Evolutionary conservation across 2,113 vertebrate genomes (phyloP).

Genomic region (Drymodes brunneopygia): DNA sequence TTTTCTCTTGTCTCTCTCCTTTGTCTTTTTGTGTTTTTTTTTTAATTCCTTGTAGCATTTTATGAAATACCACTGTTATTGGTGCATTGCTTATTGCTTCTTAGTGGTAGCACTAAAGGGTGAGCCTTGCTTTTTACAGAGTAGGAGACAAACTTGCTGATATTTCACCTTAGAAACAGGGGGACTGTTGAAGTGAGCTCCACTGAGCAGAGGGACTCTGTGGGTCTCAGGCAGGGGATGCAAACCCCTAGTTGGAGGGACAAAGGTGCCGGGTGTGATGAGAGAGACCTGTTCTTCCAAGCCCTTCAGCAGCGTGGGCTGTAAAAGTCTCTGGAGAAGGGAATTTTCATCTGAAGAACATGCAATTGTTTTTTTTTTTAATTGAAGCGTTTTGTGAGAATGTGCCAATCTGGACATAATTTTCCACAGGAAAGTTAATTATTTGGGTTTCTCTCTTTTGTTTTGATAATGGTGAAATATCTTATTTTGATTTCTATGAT

Average conservation of each 20-base stretch:
- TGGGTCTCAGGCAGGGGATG: neutral
- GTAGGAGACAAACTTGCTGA: neutral
- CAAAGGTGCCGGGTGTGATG: neutral
- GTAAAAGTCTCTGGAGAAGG: neutral
- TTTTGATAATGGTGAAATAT: slow-evolving; percentile 4
- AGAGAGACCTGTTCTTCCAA: neutral
- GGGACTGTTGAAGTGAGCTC: neutral
- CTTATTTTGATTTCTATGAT: slow-evolving; percentile 13
- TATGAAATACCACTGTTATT: neutral
- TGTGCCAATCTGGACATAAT: neutral
- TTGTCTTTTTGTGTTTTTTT: neutral
- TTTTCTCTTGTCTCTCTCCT: neutral
- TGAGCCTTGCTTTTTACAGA: neutral
- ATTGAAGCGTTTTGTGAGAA: neutral
- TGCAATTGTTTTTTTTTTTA: neutral
- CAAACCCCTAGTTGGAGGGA: neutral
- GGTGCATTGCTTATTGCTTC: neutral
- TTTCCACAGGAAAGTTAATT: slow-evolving; percentile 3
- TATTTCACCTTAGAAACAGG: neutral
- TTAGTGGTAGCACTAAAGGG: neutral
- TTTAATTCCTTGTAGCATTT: neutral
- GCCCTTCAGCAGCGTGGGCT: neutral
- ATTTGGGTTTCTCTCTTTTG: neutral
- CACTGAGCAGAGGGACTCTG: neutral
- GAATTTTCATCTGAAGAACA: neutral